A percentile compares a stretch with the other conserved stretches of the same genome.
Evolutionary conservation across 1,140 invertebrate species (phyloP).

Genomic region (Manduca sexta): DNA sequence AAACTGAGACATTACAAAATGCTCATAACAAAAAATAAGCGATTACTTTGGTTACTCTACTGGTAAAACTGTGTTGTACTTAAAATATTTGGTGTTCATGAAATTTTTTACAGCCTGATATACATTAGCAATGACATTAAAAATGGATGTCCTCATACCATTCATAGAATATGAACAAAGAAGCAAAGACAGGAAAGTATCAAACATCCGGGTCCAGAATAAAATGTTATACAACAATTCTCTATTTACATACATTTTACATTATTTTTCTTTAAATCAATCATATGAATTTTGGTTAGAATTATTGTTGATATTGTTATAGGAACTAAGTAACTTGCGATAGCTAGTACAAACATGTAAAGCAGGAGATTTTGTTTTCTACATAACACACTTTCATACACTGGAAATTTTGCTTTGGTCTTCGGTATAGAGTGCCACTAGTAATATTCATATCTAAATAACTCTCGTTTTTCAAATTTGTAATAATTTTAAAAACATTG

Average conservation of each 20-base stretch:
- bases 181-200: slow-evolving; percentile 55
- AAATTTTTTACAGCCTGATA: slow-evolving; percentile 62
- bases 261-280: slow-evolving; percentile 40
- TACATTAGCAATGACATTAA: slow-evolving; percentile 59
- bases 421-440: slow-evolving; percentile 26
- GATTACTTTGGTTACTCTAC: slow-evolving; percentile 14
- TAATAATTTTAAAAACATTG: slow-evolving; percentile 51
- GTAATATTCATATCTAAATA: slow-evolving; percentile 31
- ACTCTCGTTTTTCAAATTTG: slow-evolving; percentile 43
- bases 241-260: slow-evolving; percentile 48
- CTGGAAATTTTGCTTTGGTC: slow-evolving; percentile 34
- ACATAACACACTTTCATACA: slow-evolving; percentile 57
- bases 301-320: slow-evolving; percentile 55
- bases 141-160: slow-evolving; percentile 41
- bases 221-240: slow-evolving; percentile 58
- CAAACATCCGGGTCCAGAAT: slow-evolving; percentile 66
- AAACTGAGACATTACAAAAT: too few relatives aligned
- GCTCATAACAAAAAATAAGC: neutral
- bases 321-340: slow-evolving; percentile 60
- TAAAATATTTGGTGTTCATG: slow-evolving; percentile 63
- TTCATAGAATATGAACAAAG: slow-evolving; percentile 58
- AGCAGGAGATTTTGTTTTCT: slow-evolving; percentile 47
- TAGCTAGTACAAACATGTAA: slow-evolving; percentile 48
- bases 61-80: slow-evolving; percentile 47
- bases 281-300: slow-evolving; percentile 56